Conservation (phyloP, 2,797 vertebrate species). For the Chromis chromis region DNA sequence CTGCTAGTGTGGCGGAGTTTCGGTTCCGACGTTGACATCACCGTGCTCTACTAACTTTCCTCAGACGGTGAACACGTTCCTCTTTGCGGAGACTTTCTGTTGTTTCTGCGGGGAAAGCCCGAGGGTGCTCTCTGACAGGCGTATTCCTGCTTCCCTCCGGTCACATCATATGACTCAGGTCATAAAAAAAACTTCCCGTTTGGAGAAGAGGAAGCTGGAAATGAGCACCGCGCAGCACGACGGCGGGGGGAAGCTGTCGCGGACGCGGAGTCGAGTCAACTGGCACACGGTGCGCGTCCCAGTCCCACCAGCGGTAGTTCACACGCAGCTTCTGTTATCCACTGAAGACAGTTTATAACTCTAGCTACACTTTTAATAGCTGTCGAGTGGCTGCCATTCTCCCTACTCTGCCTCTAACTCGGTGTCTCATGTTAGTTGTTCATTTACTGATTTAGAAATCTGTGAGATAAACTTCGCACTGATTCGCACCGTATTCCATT, state of each 20-base stretch:
- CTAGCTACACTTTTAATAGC: neutral
- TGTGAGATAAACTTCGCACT: neutral
- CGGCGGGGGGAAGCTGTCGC: neutral
- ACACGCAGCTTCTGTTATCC: neutral
- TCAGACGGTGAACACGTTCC: conserved; percentile 16
- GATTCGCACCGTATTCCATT: neutral
- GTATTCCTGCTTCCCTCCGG: conserved; percentile 55
- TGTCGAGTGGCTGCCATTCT: too few species aligned
- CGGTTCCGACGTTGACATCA: conserved; percentile 47
- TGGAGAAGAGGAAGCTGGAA: conserved; percentile 24
- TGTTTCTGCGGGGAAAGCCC: neutral
- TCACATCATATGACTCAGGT: conserved; percentile 80
- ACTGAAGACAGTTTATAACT: neutral
- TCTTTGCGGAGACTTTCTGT: conserved; percentile 32
- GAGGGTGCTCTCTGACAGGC: conserved; percentile 30
- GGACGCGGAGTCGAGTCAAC: neutral
- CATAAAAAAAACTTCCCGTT: conserved; percentile 59
- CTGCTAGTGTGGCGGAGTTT: conserved; percentile 34
- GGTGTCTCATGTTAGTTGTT: conserved; percentile 2
- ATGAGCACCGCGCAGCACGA: neutral
- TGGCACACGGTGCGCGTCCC: neutral
- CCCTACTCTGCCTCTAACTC: neutral
- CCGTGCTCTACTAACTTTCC: conserved; percentile 38
- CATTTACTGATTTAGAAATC: neutral
- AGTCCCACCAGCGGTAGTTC: neutral